These are phyloP conservation scores for Coecobrya sp. DNA, from an alignment of 2,888 invertebrate genomes.

Conservation along the genomic window DNA sequence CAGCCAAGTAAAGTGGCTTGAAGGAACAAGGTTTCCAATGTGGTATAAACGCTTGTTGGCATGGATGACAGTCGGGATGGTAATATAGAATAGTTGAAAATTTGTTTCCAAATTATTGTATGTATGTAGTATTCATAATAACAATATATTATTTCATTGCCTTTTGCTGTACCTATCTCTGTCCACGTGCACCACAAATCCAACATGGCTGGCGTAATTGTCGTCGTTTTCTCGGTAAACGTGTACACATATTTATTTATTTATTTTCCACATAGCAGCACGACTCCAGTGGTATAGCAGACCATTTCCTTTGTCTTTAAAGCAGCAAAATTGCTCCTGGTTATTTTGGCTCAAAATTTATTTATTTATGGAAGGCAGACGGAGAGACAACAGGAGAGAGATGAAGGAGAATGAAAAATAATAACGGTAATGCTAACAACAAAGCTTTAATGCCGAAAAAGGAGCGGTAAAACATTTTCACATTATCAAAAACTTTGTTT, in stretches of 20 bases:
- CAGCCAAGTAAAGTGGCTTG: too few species aligned
- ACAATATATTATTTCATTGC: too few species aligned
- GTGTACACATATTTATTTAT: neutral
- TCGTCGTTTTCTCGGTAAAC: neutral
- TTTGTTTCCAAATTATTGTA: too few species aligned
- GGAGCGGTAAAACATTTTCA: neutral
- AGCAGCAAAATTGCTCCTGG: neutral
- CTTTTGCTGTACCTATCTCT: too few species aligned
- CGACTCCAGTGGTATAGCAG: neutral
- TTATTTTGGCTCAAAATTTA: neutral
- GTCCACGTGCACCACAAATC: too few species aligned
- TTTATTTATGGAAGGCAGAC: neutral
- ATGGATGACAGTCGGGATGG: too few species aligned
- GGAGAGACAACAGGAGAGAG: neutral
- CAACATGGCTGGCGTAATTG: neutral
- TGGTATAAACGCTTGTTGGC: too few species aligned
- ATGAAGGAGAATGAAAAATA: neutral
- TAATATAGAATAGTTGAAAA: too few species aligned
- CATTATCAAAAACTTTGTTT: neutral
- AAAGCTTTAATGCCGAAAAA: neutral
- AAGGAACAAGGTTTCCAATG: too few species aligned
- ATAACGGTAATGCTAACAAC: neutral
- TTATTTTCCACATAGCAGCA: neutral
- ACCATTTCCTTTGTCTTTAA: slow-evolving; percentile 18
- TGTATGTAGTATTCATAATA: too few species aligned